Evolutionary conservation across 1,140 invertebrate genomes (phyloP), one percentile per base, ranked within the genome.

Genomic region (Drosophila leontia): DNA sequence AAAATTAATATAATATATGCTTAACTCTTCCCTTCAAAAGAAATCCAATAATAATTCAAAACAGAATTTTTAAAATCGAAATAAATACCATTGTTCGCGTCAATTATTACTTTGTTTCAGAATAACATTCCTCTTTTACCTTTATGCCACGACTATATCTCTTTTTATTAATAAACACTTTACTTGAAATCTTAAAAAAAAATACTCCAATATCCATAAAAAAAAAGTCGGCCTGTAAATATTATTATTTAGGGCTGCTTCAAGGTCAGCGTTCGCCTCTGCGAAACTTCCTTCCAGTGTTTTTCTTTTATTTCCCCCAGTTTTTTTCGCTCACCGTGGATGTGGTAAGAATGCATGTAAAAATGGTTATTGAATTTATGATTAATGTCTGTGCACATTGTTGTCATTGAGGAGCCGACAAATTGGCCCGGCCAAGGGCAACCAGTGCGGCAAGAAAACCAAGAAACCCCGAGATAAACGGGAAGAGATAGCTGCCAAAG

Each of bases 291-390:
- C 64, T 23, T 8, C 35, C 19, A 23, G 19, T 39, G 41, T 68
- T 53, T 9, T 3, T 13, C 19, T 47, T 44, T 19, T 50, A 53
- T 63, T 41, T 39, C 32, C 17, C 34, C 42, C n/a, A 35, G 35
- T 11, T 19, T 26, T 34, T 41, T 59, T 71, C 41, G 19, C 45
- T 32, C 3, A 35, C 48, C n/a, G 53, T 48, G 67, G 64, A 53
- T 51, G 83, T 81, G 77, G 84, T 50, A 84, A 88, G 78, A 84
- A 90, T 90, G 48, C 80, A 84, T 90, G 84, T 90, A 78, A 88
- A 83, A 90, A 81, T 87, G 72, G 65, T 78, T 71, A 88, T 88
- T 88, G 81, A 78, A 78, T 90, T 80, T 81, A 75, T 84, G 84
- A 88, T 88, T 81, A 78, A 90, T 88, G 69, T 50, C 50, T 29